phyloP scores from a whole-genome alignment of 2,888 invertebrate genomes.

The Malacosoma neustria region DNA sequence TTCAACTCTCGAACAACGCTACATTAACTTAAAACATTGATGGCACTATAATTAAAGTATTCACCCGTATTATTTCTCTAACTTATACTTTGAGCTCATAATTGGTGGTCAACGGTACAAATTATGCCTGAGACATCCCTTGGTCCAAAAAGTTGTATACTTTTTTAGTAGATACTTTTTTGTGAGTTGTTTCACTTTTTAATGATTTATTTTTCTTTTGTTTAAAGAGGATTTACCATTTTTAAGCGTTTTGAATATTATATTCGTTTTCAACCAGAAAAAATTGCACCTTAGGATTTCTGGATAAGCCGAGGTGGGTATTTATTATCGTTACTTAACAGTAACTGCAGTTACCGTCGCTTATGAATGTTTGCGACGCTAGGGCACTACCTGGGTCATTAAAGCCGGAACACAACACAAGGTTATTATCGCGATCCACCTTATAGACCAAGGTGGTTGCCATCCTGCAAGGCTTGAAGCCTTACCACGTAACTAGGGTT shows the following conservation, averaged over 20 bases:
- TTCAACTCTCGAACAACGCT: background rate
- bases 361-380: background rate
- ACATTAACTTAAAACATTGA: conserved; percentile 38
- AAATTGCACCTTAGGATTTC: too few relatives aligned
- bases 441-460: background rate
- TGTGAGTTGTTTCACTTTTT: background rate
- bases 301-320: too few relatives aligned
- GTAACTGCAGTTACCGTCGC: background rate
- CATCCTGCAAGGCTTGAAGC: background rate
- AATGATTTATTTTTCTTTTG: background rate
- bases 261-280: too few relatives aligned
- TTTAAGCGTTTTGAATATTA: too few relatives aligned
- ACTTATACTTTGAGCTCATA: conserved; percentile 43
- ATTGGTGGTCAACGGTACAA: conserved; percentile 40
- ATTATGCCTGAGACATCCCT: conserved; percentile 39
- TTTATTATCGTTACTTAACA: too few relatives aligned
- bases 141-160: background rate
- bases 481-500: background rate
- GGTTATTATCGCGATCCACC: background rate
- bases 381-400: background rate
- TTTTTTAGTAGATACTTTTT: background rate
- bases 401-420: background rate
- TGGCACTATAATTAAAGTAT: conserved; percentile 40
- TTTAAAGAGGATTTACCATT: too few relatives aligned
- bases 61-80: conserved; percentile 21